Evolutionary conservation across 2,797 vertebrate species (phyloP), one percentile per base, ranked within the genome.

Genomic region (Siniperca undulata): DNA sequence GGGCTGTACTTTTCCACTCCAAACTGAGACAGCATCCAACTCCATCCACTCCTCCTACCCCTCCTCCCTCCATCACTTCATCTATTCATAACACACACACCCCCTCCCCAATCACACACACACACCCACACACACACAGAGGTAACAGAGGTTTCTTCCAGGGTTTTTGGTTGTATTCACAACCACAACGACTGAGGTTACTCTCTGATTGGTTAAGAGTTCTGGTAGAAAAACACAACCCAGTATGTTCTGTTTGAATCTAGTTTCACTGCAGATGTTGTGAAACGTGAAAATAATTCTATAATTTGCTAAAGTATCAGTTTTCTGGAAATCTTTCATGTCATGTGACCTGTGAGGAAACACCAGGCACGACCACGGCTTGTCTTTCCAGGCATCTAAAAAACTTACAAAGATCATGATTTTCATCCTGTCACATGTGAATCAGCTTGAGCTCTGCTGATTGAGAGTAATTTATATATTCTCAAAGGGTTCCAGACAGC

Each of bases 1-100:
- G 46, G 4, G 80, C 84, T 90, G 93, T 93, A 94, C 91, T 92
- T 93, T 94, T 94, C 93, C 93, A 92, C 88, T 93, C 86, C 83
- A 84, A 82, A 84, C 78, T 86, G 50, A 67, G 68, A 61, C 34
- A 72, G 66, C 65, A 64, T 65, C 85, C 42, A 81, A 48, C 82
- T 93, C 65, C 20, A 42, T 84, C 62, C 72, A 62, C 73, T 77
- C 75, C 86, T 83, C 73, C 86, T 44, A 2, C 70, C 70, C 5
- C 78, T 71, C 67, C 86, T 52, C 53, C 69, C 56, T 70, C 59
- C 72, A 74, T 59, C 79, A 76, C 79, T 77, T 60, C 81, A 70
- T 86, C 80, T 83, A 75, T 86, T 89, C 84, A 83, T 77, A 88
- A 83, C 79, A 89, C 70, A 55, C 65, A 55, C 58, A 52, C 69